Conservation (phyloP, 2,888 invertebrate genomes). For the Pandemis heparana region DNA sequence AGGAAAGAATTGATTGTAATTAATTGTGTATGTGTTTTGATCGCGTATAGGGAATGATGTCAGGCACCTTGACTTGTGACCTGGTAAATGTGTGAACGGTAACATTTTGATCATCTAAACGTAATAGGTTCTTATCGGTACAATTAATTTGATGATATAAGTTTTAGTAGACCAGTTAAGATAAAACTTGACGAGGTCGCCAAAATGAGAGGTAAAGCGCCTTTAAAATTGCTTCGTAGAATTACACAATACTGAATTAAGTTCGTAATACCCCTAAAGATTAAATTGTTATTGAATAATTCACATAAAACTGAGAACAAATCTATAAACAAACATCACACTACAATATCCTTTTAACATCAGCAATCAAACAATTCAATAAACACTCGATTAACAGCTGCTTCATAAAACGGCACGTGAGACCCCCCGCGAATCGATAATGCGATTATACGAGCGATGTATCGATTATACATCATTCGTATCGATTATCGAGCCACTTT, state of each 20-base stretch:
- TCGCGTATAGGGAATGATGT: conserved; percentile 37
- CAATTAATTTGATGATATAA: conserved; percentile 5
- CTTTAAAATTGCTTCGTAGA: too few species aligned
- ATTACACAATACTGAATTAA: not conserved
- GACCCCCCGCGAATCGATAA: conserved; percentile 75
- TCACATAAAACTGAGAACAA: not conserved
- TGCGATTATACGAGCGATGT: conserved; percentile 72
- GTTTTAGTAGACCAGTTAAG: not conserved
- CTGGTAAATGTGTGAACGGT: conserved; percentile 13
- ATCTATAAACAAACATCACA: not conserved
- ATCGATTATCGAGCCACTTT: conserved; percentile 77
- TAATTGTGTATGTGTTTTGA: conserved; percentile 39
- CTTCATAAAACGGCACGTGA: conserved; percentile 51
- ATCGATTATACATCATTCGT: conserved; percentile 67
- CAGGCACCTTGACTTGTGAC: conserved; percentile 33
- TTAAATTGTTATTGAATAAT: not conserved
- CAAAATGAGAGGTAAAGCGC: not conserved
- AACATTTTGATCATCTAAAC: not conserved
- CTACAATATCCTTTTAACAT: not conserved
- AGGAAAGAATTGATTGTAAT: conserved; percentile 42
- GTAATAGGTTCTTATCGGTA: not conserved
- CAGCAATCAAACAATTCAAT: conserved; percentile 14
- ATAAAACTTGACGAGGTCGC: not conserved
- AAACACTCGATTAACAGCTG: conserved; percentile 32
- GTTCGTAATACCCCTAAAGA: not conserved